Evolutionary conservation across 2,888 invertebrate genomes (phyloP).

Genomic region (Scaptomyza caliginosa): DNA sequence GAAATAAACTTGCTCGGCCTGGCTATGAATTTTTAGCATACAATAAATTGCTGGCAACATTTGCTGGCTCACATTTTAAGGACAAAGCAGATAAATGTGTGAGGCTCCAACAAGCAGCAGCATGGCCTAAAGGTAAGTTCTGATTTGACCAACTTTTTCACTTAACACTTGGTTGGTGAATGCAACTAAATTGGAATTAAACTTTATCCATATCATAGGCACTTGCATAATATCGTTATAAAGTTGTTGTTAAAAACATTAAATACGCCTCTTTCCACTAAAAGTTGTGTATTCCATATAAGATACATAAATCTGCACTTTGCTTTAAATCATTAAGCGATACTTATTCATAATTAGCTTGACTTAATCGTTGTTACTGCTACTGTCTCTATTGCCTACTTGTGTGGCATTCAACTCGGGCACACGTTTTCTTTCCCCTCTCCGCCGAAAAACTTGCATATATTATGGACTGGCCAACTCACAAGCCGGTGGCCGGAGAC

Average conservation of each 20-base stretch:
- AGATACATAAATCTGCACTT: no score
- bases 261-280: no score
- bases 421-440: not conserved
- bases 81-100: constrained; percentile 13
- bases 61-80: constrained; percentile 16
- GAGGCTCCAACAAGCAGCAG: not conserved
- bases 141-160: constrained; percentile 15
- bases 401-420: constrained; percentile 50
- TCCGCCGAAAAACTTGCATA: not conserved
- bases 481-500: constrained; percentile 14
- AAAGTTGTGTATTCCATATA: no score
- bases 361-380: not conserved
- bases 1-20: constrained; percentile 8
- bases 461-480: not conserved
- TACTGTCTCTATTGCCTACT: not conserved
- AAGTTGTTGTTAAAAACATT: not conserved
- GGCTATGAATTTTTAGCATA: constrained; percentile 23
- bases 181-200: constrained; percentile 2
- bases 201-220: not conserved
- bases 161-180: constrained; percentile 1
- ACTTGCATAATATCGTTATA: not conserved
- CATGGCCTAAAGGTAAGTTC: constrained; percentile 8
- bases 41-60: constrained; percentile 32
- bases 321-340: constrained; percentile 22
- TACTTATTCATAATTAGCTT: constrained; percentile 28